Conservation (phyloP, 2,113 vertebrate species). For the Puffinus mauretanicus region DNA sequence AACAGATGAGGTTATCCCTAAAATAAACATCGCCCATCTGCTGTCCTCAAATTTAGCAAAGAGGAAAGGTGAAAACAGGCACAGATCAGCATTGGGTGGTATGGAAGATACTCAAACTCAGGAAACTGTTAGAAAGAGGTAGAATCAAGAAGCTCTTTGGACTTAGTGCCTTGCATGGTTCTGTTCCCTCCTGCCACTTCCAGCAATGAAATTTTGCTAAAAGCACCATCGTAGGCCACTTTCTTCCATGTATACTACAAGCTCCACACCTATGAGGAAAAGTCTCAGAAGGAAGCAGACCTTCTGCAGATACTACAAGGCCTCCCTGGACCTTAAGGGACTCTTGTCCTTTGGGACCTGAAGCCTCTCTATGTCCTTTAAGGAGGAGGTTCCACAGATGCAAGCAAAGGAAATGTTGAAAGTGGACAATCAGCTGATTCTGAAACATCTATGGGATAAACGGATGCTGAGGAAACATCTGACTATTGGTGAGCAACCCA, state of each 20-base stretch:
- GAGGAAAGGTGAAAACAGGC: neutral
- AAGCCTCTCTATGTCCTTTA: neutral
- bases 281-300: neutral
- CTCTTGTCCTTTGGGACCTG: neutral
- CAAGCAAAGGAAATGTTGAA: neutral
- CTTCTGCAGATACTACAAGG: neutral
- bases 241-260: neutral
- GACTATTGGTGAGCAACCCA: neutral
- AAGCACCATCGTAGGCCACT: rapidly evolving
- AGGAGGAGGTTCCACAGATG: neutral
- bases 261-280: neutral
- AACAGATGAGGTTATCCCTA: conserved; percentile 48
- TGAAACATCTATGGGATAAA: neutral
- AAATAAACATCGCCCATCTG: conserved; percentile 59
- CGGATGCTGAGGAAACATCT: neutral
- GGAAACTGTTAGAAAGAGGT: neutral
- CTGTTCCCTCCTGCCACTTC: neutral
- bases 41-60: neutral
- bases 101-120: neutral
- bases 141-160: neutral
- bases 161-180: neutral
- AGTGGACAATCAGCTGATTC: neutral
- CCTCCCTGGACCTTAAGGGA: neutral
- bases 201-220: neutral
- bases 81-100: neutral